Evolutionary conservation across 1,140 invertebrate species (phyloP).

Genomic region (Drosophila bocqueti): DNA sequence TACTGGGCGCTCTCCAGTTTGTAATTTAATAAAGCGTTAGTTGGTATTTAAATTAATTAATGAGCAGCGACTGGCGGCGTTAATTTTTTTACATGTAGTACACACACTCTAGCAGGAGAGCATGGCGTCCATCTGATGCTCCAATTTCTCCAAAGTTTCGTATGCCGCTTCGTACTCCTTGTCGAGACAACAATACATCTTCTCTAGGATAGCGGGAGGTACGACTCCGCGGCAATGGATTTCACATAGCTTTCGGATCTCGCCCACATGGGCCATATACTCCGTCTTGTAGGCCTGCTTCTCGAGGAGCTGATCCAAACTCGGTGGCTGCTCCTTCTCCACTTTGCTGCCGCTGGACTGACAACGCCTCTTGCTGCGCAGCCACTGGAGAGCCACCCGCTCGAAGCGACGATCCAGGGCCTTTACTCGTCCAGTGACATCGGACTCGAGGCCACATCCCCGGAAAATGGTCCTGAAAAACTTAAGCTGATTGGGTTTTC

Average conservation of each 20-base stretch:
- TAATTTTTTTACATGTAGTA: conserved; percentile 13
- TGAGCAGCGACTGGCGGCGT: conserved; percentile 16
- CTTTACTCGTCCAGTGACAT: not conserved
- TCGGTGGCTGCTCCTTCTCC: not conserved
- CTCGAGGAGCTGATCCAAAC: not conserved
- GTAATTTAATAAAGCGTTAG: conserved; percentile 55
- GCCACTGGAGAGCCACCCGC: conserved; percentile 20
- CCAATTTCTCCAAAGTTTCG: conserved; percentile 7
- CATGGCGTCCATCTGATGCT: conserved; percentile 4
- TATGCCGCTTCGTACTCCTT: conserved; percentile 11
- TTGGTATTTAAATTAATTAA: conserved; percentile 57
- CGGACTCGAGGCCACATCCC: not conserved
- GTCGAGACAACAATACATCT: conserved; percentile 18
- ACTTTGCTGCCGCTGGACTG: not conserved
- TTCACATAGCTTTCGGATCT: conserved; percentile 32
- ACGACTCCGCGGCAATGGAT: conserved; percentile 18
- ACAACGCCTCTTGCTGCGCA: not conserved
- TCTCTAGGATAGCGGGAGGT: not conserved
- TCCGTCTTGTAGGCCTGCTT: not conserved
- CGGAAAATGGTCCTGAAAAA: conserved; percentile 26
- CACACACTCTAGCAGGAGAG: not conserved
- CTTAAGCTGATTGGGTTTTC: conserved; percentile 17
- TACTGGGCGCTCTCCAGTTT: conserved; percentile 9
- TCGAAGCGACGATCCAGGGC: conserved; percentile 29
- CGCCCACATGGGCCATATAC: conserved; percentile 22